These are phyloP conservation scores for Eugnorisma glareosa DNA, from an alignment of 2,888 invertebrate species.

Conservation along the genomic window DNA sequence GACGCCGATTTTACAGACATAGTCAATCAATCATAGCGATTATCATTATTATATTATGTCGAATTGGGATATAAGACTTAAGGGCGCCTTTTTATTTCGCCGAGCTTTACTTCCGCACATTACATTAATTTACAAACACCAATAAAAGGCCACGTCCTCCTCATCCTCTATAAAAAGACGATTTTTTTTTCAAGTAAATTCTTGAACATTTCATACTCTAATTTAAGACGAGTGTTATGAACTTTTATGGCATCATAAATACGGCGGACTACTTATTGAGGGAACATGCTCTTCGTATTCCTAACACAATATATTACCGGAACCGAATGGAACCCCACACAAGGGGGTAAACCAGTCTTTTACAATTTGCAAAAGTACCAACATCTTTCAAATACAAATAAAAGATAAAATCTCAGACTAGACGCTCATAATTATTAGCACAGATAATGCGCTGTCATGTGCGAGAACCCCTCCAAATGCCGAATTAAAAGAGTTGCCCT, in stretches of 20 bases:
- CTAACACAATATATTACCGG: conserved; percentile 3
- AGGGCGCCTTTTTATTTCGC: neutral
- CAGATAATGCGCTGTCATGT: conserved; percentile 53
- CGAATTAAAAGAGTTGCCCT: conserved; percentile 75
- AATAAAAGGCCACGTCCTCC: neutral
- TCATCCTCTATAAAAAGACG: neutral
- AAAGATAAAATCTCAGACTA: conserved; percentile 51
- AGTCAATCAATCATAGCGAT: neutral
- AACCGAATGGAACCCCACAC: conserved; percentile 20
- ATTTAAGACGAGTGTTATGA: neutral
- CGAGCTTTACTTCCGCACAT: neutral
- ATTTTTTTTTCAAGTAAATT: neutral
- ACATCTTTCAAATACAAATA: conserved; percentile 50
- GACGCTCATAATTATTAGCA: conserved; percentile 49
- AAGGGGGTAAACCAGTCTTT: conserved; percentile 12
- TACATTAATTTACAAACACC: neutral
- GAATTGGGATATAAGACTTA: neutral
- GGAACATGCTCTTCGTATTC: neutral
- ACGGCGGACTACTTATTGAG: neutral
- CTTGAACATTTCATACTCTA: neutral
- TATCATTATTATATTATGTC: neutral
- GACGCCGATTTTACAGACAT: neutral
- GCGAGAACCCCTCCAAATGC: conserved; percentile 58
- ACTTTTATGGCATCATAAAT: conserved; percentile 2
- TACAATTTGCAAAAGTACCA: conserved; percentile 27